A percentile compares a stretch with the other conserved stretches of the same genome.
Conservation (phyloP, 2,113 vertebrate species). For the Phyllostomus hastatus region DNA sequence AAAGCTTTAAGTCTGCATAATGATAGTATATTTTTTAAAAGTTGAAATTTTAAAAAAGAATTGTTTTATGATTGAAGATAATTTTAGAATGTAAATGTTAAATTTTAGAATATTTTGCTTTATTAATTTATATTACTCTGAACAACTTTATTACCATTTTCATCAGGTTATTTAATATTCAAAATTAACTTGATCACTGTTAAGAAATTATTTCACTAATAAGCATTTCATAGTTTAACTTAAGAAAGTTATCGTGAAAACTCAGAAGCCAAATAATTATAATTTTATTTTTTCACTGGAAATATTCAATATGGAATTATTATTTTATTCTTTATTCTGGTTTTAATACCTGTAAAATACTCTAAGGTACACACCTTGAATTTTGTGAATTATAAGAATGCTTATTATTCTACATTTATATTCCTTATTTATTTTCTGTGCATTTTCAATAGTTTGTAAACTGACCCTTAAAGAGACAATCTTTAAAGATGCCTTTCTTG, state of each 20-base stretch:
- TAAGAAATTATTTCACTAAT: background rate
- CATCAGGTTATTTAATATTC: background rate
- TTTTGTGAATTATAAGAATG: background rate
- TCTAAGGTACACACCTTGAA: background rate
- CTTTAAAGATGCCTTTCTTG: background rate
- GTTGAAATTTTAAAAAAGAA: background rate
- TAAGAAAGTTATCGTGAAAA: background rate
- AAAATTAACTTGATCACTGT: background rate
- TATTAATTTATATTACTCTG: background rate
- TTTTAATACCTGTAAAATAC: background rate
- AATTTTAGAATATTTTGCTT: background rate
- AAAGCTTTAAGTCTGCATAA: background rate
- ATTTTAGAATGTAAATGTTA: background rate
- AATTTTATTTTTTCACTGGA: background rate
- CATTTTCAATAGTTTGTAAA: background rate
- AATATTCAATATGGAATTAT: background rate
- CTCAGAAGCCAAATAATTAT: background rate
- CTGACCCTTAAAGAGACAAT: background rate
- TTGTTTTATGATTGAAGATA: background rate
- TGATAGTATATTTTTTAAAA: background rate
- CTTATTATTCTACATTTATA: background rate
- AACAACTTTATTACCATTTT: background rate
- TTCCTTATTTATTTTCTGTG: background rate
- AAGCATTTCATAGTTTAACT: background rate
- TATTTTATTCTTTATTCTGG: background rate